These are phyloP conservation scores for Cosmia pyralina DNA, from an alignment of 2,888 invertebrate species.

Conservation along the genomic window DNA sequence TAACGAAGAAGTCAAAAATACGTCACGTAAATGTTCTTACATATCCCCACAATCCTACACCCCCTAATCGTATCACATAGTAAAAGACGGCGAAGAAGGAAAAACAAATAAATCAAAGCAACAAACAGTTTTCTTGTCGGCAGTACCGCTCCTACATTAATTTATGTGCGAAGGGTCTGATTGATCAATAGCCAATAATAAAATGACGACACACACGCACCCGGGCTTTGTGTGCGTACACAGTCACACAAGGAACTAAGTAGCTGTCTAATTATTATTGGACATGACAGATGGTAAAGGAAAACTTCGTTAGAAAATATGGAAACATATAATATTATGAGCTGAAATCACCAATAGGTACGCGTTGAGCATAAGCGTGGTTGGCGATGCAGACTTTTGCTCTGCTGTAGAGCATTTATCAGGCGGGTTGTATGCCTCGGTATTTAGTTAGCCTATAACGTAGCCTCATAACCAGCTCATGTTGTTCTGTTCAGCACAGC, in stretches of 20 bases:
- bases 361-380: background rate
- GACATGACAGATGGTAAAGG: slow-evolving; percentile 24
- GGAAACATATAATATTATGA: background rate
- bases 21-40: background rate
- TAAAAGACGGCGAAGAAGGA: slow-evolving; percentile 1
- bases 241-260: slow-evolving; percentile 9
- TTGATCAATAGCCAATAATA: slow-evolving; percentile 73
- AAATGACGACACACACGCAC: slow-evolving; percentile 46
- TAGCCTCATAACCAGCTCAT: background rate
- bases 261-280: slow-evolving; percentile 12
- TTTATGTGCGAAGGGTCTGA: slow-evolving; percentile 70
- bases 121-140: slow-evolving; percentile 40
- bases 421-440: background rate
- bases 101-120: slow-evolving; percentile 55
- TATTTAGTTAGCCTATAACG: background rate
- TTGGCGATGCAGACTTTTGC: background rate
- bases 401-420: background rate
- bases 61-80: slow-evolving; percentile 17
- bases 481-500: background rate
- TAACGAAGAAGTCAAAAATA: slow-evolving; percentile 9
- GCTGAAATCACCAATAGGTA: slow-evolving; percentile 1
- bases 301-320: slow-evolving; percentile 23
- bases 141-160: slow-evolving; percentile 48
- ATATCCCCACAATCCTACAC: background rate
- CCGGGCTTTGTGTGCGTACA: background rate